Evolutionary conservation across 2,113 vertebrate genomes (phyloP).

Genomic region (Lipotes vexillifer): DNA sequence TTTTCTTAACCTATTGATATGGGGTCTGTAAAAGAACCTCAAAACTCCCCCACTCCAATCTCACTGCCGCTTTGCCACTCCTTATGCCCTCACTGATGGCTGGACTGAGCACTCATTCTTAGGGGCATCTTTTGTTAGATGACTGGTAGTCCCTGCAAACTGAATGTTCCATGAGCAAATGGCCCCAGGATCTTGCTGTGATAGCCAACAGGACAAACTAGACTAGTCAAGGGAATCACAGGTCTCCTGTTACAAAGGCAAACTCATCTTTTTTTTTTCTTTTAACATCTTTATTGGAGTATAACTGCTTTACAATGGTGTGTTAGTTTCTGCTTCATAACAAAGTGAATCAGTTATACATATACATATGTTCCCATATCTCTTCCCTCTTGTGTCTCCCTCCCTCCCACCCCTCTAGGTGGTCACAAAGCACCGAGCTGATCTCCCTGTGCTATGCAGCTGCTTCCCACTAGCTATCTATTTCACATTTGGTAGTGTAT

Average conservation of each 20-base stretch:
- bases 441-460: too few species aligned
- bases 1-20: not conserved
- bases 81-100: not conserved
- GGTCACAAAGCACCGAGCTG: too few species aligned
- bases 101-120: not conserved
- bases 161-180: not conserved
- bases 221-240: not conserved
- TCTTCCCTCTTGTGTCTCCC: too few species aligned
- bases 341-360: too few species aligned
- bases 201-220: not conserved
- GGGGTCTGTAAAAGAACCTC: not conserved
- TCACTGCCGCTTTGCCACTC: not conserved
- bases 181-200: not conserved
- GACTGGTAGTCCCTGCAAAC: not conserved
- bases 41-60: not conserved
- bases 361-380: too few species aligned
- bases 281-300: too few species aligned
- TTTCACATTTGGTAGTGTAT: too few species aligned
- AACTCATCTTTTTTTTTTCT: constrained; percentile 11
- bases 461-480: too few species aligned
- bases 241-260: constrained; percentile 55
- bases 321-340: too few species aligned
- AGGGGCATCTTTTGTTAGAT: not conserved
- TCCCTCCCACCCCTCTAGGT: too few species aligned
- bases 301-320: too few species aligned